Base-by-base conservation (phyloP, 2,888 invertebrate genomes). In the Chrysina gloriosa region DNA sequence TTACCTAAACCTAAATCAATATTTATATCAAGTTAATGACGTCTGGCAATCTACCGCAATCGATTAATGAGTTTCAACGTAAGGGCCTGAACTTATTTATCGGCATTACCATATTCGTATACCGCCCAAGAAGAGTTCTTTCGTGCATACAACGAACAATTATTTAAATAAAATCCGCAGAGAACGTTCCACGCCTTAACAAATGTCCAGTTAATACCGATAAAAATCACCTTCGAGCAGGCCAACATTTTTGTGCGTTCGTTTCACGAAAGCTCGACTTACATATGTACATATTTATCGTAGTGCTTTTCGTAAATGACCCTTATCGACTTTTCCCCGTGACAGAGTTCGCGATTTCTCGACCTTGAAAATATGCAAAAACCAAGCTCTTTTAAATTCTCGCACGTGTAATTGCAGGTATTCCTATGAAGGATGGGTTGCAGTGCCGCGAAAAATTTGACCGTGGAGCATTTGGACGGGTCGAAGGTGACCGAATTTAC, bases 361-460 rank as follows among this genome's bases (percentile, higher is more conserved):
- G 54, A 21, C 54, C 54, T 54, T 54, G 54, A 34, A n/a, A 19
- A 1, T 34, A 54, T 54, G 34, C 21, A 54, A 54, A 54, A 34
- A 27, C 16, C n/a, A n/a, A n/a, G n/a, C 9, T 23, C 11, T 25
- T 25, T 16, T 54, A n/a, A n/a, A n/a, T 47, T 47, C n/a, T 23
- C 9, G 34, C 31, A 31, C 21, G 16, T 27, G 21, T 31, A n/a
- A 21, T 19, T 54, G 23, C 16, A 34, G 31, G 21, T 14, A 6
- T 50, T 50, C 27, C 50, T 5, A 27, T 58, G 58, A 58, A 58
- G 36, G 14, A 82, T 82, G 82, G 82, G 81, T 66, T 82, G 82
- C 69, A 81, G 79, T 69, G 81, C 81, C 27, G 78, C 81, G 6
- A 82, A 82, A 71, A 82, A 81, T 71, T 54, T 81, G 42, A 78